Percentiles rank a stretch among this genome's conserved stretches.
These are phyloP conservation scores for Thermophis baileyi DNA, from an alignment of 2,113 vertebrate genomes.

Conservation along the genomic window DNA sequence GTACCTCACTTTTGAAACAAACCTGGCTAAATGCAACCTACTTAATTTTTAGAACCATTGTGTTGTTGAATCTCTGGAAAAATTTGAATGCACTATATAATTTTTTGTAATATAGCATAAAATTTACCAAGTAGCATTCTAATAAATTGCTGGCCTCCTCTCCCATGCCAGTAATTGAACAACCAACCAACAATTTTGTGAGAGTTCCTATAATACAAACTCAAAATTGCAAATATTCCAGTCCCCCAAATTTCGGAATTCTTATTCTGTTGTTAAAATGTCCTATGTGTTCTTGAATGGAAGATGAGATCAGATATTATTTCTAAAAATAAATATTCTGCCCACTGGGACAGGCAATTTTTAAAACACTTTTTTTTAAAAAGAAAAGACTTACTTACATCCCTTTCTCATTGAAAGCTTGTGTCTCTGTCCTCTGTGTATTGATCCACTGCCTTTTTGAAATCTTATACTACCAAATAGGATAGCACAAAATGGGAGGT, in stretches of 20 bases:
- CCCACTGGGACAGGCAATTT: background rate
- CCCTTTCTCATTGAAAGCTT: background rate
- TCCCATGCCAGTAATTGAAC: background rate
- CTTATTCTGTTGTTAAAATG: background rate
- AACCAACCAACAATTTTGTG: background rate
- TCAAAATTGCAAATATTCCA: background rate
- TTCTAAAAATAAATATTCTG: slow-evolving; percentile 1
- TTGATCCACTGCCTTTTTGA: slow-evolving; percentile 12
- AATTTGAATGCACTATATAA: background rate
- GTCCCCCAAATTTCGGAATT: background rate
- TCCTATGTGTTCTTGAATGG: background rate
- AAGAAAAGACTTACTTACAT: background rate
- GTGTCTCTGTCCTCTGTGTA: background rate
- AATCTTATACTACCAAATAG: background rate
- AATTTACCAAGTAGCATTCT: background rate
- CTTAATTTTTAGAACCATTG: background rate
- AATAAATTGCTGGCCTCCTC: background rate
- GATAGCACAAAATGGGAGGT: background rate
- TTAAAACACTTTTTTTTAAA: background rate
- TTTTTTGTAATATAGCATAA: background rate
- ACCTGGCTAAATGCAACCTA: background rate
- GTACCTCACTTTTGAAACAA: background rate
- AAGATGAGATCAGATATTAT: background rate
- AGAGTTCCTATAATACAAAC: background rate
- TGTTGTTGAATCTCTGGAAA: background rate